These are phyloP conservation scores for Eulacestoma nigropectus DNA, from an alignment of 2,113 vertebrate genomes.

Conservation along the genomic window DNA sequence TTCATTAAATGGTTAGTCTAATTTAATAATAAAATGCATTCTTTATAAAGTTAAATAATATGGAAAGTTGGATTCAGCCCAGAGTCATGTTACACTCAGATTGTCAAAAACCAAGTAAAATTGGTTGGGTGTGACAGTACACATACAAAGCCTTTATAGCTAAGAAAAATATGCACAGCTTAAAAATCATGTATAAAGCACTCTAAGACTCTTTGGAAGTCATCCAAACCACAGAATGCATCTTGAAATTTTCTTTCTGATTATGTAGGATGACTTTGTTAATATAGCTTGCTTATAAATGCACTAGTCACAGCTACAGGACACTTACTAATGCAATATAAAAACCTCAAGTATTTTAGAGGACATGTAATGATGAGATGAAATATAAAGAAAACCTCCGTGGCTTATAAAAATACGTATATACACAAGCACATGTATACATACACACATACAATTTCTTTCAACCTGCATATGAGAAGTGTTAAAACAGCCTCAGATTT, in stretches of 20 bases:
- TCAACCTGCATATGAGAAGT: conserved; percentile 35
- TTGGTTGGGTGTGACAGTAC: conserved; percentile 23
- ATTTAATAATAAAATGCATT: neutral
- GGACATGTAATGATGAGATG: conserved; percentile 13
- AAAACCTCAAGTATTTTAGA: conserved; percentile 44
- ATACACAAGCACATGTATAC: conserved; percentile 28
- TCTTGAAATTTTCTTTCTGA: neutral
- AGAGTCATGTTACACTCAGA: neutral
- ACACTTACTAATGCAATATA: conserved; percentile 37
- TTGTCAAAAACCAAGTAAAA: neutral
- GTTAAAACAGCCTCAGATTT: conserved; percentile 24
- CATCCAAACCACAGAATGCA: conserved; percentile 24
- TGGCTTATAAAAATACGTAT: conserved; percentile 24
- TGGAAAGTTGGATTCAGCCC: neutral
- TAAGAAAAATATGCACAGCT: neutral
- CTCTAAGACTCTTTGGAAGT: conserved; percentile 50
- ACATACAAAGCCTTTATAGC: conserved; percentile 17
- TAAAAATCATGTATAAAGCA: neutral
- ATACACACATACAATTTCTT: neutral
- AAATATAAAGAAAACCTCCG: neutral
- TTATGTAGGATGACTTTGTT: neutral
- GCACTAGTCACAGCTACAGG: conserved; percentile 19
- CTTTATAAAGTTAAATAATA: neutral
- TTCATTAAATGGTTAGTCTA: neutral
- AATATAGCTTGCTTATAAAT: conserved; percentile 22